Evolutionary conservation across 2,797 vertebrate genomes (phyloP).

Genomic region (Phataginus tetradactyla): DNA sequence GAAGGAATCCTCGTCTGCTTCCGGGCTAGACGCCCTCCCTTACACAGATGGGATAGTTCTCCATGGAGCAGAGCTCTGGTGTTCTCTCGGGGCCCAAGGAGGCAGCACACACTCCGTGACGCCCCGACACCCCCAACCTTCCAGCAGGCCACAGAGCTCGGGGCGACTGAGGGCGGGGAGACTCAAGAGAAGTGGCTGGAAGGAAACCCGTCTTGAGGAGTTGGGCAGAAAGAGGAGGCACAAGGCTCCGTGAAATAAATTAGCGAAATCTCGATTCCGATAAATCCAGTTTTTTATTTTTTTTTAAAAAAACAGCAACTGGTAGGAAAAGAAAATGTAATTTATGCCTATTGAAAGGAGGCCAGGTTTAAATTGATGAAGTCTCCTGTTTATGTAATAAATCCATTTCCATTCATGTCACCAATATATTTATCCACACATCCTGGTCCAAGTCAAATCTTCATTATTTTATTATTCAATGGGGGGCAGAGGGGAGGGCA

Average conservation of each 20-base stretch:
- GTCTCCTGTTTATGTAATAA: slow-evolving; percentile 86
- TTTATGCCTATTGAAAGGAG: slow-evolving; percentile 85
- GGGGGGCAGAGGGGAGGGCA: slow-evolving; percentile 69
- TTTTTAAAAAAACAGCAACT: slow-evolving; percentile 75
- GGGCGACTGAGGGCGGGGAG: neutral
- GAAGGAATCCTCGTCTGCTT: neutral
- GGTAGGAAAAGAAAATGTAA: slow-evolving; percentile 83
- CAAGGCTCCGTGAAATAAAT: slow-evolving; percentile 82
- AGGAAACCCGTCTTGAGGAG: slow-evolving; percentile 56
- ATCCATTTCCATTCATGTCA: slow-evolving; percentile 86
- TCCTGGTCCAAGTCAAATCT: slow-evolving; percentile 80
- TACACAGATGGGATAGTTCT: neutral
- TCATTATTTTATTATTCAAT: slow-evolving; percentile 84
- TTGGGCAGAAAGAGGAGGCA: slow-evolving; percentile 71
- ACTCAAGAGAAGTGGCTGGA: neutral
- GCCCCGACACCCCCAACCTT: neutral
- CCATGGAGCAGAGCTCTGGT: neutral
- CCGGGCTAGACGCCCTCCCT: neutral
- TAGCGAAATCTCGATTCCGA: slow-evolving; percentile 81
- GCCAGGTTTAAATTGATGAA: slow-evolving; percentile 86
- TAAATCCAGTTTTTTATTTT: slow-evolving; percentile 82
- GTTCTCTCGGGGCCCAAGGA: neutral
- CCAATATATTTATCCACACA: slow-evolving; percentile 85
- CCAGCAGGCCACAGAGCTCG: neutral
- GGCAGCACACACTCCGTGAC: neutral